Evolutionary conservation across 2,888 invertebrate species (phyloP).

Genomic region (Tenthredo distinguenda): DNA sequence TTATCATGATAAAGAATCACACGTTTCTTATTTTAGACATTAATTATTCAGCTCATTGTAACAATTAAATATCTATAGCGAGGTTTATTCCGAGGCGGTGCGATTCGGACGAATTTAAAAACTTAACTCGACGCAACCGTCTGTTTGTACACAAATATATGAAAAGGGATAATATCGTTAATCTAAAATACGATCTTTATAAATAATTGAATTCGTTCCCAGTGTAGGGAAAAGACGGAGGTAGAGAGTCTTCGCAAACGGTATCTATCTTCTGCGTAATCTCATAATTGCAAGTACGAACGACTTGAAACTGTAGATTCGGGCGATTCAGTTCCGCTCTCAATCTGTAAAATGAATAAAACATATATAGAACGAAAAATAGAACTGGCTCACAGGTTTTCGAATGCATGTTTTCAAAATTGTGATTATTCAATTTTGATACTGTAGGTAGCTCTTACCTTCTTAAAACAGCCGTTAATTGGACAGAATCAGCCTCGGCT

Average conservation of each 20-base stretch:
- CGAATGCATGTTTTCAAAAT: background rate
- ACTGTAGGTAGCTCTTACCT: background rate
- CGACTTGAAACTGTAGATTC: background rate
- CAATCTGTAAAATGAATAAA: background rate
- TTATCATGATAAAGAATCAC: background rate
- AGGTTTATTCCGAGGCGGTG: background rate
- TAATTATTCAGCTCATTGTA: background rate
- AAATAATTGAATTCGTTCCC: background rate
- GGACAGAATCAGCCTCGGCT: background rate
- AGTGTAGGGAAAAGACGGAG: background rate
- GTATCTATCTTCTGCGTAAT: background rate
- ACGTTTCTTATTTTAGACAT: background rate
- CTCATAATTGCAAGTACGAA: background rate
- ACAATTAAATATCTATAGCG: background rate
- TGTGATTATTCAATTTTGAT: background rate
- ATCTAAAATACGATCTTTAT: background rate
- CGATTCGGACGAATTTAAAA: too few species aligned
- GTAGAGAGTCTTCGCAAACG: background rate
- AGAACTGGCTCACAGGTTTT: background rate
- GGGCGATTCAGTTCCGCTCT: background rate
- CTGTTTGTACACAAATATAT: too few species aligned
- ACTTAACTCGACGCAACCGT: too few species aligned
- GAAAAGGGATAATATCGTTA: background rate
- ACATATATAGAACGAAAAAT: background rate
- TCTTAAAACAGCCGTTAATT: background rate